phyloP scores from a whole-genome alignment of 2,797 vertebrate genomes.

The Dicrostonyx torquatus region DNA sequence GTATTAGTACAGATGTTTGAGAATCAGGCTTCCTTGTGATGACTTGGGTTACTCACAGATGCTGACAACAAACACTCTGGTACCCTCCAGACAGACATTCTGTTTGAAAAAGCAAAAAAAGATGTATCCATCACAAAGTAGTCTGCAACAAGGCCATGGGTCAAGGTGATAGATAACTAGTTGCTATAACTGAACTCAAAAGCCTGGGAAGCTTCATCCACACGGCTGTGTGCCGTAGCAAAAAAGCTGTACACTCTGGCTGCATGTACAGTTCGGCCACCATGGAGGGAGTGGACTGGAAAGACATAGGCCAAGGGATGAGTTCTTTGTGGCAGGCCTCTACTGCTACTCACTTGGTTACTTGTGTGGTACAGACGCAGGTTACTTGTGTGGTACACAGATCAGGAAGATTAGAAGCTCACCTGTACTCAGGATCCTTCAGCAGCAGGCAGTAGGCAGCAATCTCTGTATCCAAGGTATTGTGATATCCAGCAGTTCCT shows the following conservation, averaged over 20 bases:
- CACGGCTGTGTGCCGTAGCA: not conserved
- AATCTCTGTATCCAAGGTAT: slow-evolving; percentile 85
- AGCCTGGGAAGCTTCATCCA: not conserved
- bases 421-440: slow-evolving; percentile 86
- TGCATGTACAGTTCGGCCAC: not conserved
- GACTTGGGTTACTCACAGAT: slow-evolving; percentile 84
- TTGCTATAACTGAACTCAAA: not conserved
- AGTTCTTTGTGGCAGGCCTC: not conserved
- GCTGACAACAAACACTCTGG: slow-evolving; percentile 73
- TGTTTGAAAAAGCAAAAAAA: slow-evolving; percentile 64
- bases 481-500: slow-evolving; percentile 84
- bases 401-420: not conserved
- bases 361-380: not conserved
- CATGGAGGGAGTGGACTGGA: not conserved
- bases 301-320: not conserved
- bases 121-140: not conserved
- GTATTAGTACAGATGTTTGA: not conserved
- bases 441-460: slow-evolving; percentile 82
- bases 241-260: not conserved
- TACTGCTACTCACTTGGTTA: not conserved
- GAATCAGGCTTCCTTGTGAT: not conserved
- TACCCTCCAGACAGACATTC: slow-evolving; percentile 87
- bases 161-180: not conserved
- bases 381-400: not conserved
- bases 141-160: not conserved